Evolutionary conservation across 2,113 vertebrate species (phyloP).

Genomic region (Ardeotis arabs): DNA sequence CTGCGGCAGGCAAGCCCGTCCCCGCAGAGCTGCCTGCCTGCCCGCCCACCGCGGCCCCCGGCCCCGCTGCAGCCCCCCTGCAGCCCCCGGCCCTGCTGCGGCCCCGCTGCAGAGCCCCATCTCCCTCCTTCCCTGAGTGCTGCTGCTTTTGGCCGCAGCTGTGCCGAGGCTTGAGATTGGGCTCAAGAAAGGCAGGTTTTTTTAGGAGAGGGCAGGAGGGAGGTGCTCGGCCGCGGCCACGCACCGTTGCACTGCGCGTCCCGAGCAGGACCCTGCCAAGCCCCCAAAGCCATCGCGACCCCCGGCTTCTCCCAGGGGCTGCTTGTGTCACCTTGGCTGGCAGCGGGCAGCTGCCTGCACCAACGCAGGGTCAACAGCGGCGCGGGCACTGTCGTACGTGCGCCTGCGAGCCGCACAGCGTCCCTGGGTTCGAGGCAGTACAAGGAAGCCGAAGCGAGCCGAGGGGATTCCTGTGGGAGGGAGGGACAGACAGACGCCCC

Average conservation of each 20-base stretch:
- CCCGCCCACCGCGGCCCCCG: neutral
- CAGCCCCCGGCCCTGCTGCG: neutral
- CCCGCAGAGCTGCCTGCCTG: conserved; percentile 2
- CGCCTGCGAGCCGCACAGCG: rapidly evolving
- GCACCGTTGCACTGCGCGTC: rapidly evolving
- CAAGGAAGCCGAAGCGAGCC: neutral
- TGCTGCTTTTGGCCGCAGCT: neutral
- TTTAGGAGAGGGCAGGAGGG: neutral
- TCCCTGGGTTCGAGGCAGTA: neutral
- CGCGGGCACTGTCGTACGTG: neutral
- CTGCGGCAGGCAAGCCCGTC: conserved; percentile 46
- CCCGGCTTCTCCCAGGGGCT: neutral
- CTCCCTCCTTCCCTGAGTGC: neutral
- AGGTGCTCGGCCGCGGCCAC: neutral
- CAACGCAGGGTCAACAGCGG: neutral
- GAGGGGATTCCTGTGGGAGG: neutral
- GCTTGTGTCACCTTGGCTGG: neutral
- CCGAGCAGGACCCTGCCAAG: neutral
- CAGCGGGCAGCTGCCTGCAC: neutral
- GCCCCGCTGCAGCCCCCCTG: neutral
- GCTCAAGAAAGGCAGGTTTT: neutral
- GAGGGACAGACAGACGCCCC: rapidly evolving
- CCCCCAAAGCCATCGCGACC: neutral
- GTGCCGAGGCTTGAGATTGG: neutral
- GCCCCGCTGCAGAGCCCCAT: neutral